Evolutionary conservation across 2,888 invertebrate species (phyloP).

Genomic region (Oxyteleia sp.): DNA sequence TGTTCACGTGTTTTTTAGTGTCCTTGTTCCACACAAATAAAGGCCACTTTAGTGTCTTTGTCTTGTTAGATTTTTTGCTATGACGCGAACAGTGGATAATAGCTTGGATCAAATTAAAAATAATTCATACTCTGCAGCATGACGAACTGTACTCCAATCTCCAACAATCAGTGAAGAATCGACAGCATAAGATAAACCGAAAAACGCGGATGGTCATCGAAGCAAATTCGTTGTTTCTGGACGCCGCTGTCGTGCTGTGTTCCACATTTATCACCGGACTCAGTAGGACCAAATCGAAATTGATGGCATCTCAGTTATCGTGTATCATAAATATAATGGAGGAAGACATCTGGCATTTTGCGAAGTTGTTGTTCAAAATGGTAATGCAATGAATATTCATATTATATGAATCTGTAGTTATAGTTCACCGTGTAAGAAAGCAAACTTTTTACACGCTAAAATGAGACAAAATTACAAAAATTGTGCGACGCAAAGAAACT

Average conservation of each 20-base stretch:
- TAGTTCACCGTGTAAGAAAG: no score
- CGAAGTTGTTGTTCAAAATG: conserved; percentile 56
- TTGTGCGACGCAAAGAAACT: no score
- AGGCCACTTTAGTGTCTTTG: no score
- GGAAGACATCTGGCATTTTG: conserved; percentile 54
- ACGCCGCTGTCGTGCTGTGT: conserved; percentile 74
- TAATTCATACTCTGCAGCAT: no score
- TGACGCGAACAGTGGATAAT: no score
- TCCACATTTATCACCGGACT: conserved; percentile 71
- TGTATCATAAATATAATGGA: conserved; percentile 32
- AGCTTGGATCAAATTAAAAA: no score
- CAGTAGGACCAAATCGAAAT: conserved; percentile 35
- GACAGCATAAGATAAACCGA: conserved; percentile 7
- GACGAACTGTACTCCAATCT: conserved; percentile 73
- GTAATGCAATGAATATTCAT: conserved; percentile 26
- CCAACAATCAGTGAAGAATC: conserved; percentile 56
- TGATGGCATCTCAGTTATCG: conserved; percentile 24
- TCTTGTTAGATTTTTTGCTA: no score
- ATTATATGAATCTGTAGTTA: conserved; percentile 7
- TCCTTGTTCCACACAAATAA: no score
- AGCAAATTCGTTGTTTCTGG: conserved; percentile 73
- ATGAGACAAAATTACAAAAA: neutral
- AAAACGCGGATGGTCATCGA: conserved; percentile 60
- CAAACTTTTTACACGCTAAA: no score
- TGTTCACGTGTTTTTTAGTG: no score